Evolutionary conservation across 2,113 vertebrate genomes (phyloP).

Genomic region (Hyla sarda): DNA sequence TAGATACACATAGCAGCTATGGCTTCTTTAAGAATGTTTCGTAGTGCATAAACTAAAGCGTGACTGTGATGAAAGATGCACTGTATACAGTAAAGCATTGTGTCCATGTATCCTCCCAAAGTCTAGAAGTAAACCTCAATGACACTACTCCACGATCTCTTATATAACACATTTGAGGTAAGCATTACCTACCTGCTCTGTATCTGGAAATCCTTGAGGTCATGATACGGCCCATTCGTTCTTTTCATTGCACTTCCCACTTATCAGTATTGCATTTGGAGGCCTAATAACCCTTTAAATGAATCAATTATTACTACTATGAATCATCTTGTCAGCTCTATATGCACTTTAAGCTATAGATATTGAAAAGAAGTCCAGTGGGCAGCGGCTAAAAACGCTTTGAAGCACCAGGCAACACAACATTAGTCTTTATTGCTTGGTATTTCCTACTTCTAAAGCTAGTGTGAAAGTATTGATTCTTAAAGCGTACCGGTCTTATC

Average conservation of each 20-base stretch:
- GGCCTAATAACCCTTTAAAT: background rate
- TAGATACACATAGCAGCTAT: background rate
- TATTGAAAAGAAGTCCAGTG: background rate
- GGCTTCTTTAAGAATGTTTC: background rate
- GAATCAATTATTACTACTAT: background rate
- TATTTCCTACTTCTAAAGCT: no score
- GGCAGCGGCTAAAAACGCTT: background rate
- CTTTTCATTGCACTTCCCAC: background rate
- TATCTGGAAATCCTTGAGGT: background rate
- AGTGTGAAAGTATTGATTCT: no score
- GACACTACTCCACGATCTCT: background rate
- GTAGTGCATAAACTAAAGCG: background rate
- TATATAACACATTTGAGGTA: background rate
- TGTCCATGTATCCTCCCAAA: background rate
- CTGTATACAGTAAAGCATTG: background rate
- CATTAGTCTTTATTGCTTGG: no score
- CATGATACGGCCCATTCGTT: background rate
- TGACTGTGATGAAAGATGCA: background rate
- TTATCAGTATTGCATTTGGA: background rate
- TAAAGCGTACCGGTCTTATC: no score
- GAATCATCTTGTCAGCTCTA: background rate
- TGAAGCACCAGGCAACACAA: no score
- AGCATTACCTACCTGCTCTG: background rate
- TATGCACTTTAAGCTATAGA: background rate
- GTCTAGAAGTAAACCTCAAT: background rate